A percentile compares a stretch with the other conserved stretches of the same genome.
These are phyloP conservation scores for Drosophila sulfurigaster DNA, from an alignment of 1,140 invertebrate genomes.

Conservation along the genomic window DNA sequence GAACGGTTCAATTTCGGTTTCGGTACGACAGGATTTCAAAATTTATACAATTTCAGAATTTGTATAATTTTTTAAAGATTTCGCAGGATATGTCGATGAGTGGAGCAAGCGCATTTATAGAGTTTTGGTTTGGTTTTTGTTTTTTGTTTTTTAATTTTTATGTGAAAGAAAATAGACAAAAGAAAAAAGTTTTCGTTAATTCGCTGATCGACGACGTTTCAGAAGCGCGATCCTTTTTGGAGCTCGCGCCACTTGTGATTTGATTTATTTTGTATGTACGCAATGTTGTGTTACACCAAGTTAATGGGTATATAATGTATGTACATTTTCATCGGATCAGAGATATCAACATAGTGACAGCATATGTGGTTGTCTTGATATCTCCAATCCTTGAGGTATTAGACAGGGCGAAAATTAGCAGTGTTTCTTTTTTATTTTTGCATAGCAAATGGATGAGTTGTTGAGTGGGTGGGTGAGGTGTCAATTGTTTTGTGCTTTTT, in stretches of 20 bases:
- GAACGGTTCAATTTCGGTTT: slow-evolving; percentile 59
- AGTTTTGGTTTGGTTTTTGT: slow-evolving; percentile 69
- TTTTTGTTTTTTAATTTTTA: slow-evolving; percentile 72
- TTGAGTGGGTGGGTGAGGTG: slow-evolving; percentile 50
- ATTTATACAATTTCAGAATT: slow-evolving; percentile 45
- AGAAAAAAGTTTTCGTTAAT: slow-evolving; percentile 81
- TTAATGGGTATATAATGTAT: slow-evolving; percentile 29
- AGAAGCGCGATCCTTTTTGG: slow-evolving; percentile 49
- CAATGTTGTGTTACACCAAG: slow-evolving; percentile 39
- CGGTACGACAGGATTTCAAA: slow-evolving; percentile 61
- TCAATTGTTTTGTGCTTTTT: slow-evolving; percentile 43
- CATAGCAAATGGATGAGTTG: slow-evolving; percentile 48
- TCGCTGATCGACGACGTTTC: slow-evolving; percentile 73
- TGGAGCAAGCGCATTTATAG: slow-evolving; percentile 79
- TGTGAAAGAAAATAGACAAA: slow-evolving; percentile 80
- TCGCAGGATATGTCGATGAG: slow-evolving; percentile 68
- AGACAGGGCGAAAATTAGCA: slow-evolving; percentile 31
- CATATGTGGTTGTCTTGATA: slow-evolving; percentile 39
- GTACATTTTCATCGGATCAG: slow-evolving; percentile 37
- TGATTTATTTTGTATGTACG: slow-evolving; percentile 60
- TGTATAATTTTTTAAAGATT: slow-evolving; percentile 47
- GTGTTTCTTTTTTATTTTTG: slow-evolving; percentile 16
- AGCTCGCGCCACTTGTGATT: slow-evolving; percentile 42
- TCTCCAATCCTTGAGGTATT: slow-evolving; percentile 45
- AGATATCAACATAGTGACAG: slow-evolving; percentile 44